Conservation (phyloP, 2,888 invertebrate genomes). For the Aspidiotus rigidus region DNA sequence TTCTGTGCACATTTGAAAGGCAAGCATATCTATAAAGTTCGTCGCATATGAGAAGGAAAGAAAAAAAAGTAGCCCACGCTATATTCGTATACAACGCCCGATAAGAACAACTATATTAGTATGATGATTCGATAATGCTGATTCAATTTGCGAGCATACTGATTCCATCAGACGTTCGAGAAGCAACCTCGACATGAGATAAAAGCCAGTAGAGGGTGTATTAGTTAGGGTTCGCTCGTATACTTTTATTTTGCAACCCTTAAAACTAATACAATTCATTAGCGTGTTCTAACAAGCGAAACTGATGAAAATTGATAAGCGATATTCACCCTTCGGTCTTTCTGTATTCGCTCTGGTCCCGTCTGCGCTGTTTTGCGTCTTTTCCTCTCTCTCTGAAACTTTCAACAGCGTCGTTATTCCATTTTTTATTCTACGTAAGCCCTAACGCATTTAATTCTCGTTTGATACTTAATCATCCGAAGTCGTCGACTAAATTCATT, state of each 20-base stretch:
- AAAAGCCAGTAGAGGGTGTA: background rate
- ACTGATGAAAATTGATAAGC: conserved; percentile 32
- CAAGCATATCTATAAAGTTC: background rate
- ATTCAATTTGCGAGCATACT: background rate
- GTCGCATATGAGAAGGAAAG: background rate
- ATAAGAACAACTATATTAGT: background rate
- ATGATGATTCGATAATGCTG: conserved; percentile 1
- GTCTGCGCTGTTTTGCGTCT: conserved; percentile 1
- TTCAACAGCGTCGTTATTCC: conserved; percentile 1
- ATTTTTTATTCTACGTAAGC: background rate
- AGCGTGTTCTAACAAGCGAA: conserved; percentile 32
- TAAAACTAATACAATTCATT: conserved; percentile 32
- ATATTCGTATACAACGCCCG: background rate
- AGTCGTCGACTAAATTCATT: background rate
- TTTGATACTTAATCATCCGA: conserved; percentile 4
- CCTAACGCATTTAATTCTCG: background rate
- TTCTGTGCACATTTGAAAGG: background rate
- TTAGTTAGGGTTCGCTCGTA: conserved; percentile 8
- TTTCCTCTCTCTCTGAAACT: background rate
- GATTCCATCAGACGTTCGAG: no score
- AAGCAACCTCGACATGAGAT: no score
- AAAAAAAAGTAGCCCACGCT: background rate
- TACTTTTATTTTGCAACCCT: conserved; percentile 25
- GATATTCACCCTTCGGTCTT: conserved; percentile 21
- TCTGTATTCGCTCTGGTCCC: background rate